phyloP scores from a whole-genome alignment of 1,140 invertebrate species.

The Heliconius himera region DNA sequence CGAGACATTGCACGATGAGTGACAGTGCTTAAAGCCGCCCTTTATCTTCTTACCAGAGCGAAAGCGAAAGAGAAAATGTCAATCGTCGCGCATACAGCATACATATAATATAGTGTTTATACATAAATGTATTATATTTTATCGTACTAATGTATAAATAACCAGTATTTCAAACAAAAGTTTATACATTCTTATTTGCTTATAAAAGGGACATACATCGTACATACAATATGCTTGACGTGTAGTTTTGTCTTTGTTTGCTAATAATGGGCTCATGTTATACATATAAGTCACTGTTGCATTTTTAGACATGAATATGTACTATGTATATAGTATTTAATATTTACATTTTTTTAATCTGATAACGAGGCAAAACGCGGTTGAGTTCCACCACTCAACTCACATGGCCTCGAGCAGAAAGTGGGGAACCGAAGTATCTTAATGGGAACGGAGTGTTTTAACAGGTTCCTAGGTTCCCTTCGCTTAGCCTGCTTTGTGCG shows the following conservation, averaged over 20 bases:
- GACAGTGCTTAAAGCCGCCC: no score
- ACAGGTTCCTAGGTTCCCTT: background rate
- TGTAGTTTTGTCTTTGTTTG: conserved; percentile 11
- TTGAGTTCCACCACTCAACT: background rate
- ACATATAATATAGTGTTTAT: no score
- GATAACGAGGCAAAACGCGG: background rate
- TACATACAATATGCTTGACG: conserved; percentile 2
- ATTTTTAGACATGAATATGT: background rate
- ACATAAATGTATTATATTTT: no score
- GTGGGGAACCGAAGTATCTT: no score
- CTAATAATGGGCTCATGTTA: background rate
- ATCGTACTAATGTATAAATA: background rate
- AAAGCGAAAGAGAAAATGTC: no score
- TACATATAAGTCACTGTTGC: background rate
- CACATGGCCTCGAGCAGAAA: no score
- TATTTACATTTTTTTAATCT: background rate
- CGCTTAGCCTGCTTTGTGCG: background rate
- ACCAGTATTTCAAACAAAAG: background rate
- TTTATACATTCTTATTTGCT: background rate
- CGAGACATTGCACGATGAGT: no score
- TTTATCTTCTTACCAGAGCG: no score
- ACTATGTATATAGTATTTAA: background rate
- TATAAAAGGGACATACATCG: background rate
- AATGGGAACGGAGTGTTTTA: no score
- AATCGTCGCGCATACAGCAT: no score